Evolutionary conservation across 2,888 invertebrate genomes (phyloP).

Genomic region (Frankliniella intonsa): DNA sequence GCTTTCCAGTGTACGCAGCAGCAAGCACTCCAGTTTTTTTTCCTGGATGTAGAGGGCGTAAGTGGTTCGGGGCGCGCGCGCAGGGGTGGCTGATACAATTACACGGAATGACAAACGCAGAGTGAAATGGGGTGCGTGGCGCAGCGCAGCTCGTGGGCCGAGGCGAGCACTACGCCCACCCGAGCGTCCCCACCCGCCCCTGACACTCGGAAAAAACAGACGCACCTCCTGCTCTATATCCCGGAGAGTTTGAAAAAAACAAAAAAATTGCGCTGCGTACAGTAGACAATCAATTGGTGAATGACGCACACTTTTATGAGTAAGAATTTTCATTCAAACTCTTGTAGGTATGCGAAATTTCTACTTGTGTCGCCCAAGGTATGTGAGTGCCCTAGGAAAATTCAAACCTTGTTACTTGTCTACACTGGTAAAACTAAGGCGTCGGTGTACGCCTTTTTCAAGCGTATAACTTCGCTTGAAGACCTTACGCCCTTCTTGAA

Average conservation of each 20-base stretch:
- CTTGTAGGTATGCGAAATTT: no score
- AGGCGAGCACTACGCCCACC: not conserved
- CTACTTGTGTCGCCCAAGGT: no score
- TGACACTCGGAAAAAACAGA: not conserved
- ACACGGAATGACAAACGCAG: conserved; percentile 22
- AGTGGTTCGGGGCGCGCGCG: not conserved
- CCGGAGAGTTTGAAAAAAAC: not conserved
- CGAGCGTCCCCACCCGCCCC: not conserved
- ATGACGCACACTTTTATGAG: no score
- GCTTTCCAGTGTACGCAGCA: no score
- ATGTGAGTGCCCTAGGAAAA: no score
- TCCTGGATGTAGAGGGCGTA: not conserved
- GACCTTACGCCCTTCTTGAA: no score
- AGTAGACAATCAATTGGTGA: not conserved
- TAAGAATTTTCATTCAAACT: no score
- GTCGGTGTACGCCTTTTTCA: no score
- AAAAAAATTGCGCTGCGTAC: not conserved
- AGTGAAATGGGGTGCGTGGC: not conserved
- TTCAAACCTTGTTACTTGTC: no score
- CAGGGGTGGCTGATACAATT: conserved; percentile 8
- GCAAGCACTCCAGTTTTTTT: no score
- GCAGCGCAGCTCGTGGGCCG: not conserved
- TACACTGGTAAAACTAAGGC: no score
- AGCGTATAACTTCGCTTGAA: no score
- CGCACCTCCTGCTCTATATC: not conserved